Conservation (phyloP, 2,797 vertebrate species). For the Stomatorhinus walkeri region DNA sequence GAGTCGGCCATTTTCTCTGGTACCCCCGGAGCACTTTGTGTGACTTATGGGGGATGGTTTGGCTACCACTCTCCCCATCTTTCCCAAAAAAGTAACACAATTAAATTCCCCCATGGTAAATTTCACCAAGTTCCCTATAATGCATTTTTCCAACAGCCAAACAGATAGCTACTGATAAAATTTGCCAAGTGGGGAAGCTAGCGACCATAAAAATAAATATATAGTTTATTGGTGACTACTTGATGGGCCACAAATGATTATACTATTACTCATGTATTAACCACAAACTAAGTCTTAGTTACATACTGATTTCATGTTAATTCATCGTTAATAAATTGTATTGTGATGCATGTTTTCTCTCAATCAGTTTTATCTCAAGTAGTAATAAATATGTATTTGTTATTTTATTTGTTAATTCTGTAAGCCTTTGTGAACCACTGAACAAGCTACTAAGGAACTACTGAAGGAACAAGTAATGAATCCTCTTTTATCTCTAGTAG, state of each 20-base stretch:
- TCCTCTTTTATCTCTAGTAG: neutral
- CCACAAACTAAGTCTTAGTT: neutral
- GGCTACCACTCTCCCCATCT: neutral
- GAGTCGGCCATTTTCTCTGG: neutral
- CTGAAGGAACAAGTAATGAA: neutral
- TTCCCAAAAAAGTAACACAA: neutral
- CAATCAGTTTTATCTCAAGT: neutral
- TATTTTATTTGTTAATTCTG: neutral
- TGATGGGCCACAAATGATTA: neutral
- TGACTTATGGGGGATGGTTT: neutral
- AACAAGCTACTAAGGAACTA: neutral
- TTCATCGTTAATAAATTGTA: neutral
- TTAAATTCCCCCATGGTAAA: neutral
- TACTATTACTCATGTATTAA: neutral
- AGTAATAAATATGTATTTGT: neutral
- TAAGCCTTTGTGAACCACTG: neutral
- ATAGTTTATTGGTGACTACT: neutral
- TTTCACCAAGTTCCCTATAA: neutral
- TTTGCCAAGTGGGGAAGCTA: neutral
- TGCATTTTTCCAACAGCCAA: neutral
- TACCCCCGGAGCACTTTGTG: neutral
- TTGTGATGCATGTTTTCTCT: neutral
- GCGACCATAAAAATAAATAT: neutral
- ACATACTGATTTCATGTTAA: neutral
- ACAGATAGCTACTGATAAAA: neutral